Base-by-base conservation (phyloP, 1,140 invertebrate species). In the Gryon sp. region DNA sequence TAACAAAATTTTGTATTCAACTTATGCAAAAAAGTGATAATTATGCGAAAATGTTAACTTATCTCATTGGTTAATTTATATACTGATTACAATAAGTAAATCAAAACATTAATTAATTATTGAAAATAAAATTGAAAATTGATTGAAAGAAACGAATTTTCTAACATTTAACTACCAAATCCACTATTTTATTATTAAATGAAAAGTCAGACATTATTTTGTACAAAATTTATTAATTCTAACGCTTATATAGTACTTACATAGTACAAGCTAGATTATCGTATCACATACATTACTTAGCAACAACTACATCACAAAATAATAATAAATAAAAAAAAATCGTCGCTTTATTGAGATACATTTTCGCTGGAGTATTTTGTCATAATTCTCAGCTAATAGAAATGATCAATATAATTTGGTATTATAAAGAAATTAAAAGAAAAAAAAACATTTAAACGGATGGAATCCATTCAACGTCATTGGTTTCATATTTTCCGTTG, bases 391-490 rank as follows among this genome's bases (percentile, higher is more conserved):
- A 19, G 3, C 2, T 50, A 12, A 16, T 8, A 30, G 8, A 12
- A 8, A 15, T 34, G 32, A 34, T 28, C 9, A 32, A 34, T 6
- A n/a, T n/a, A n/a, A n/a, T n/a, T n/a, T n/a, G n/a, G n/a, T n/a
- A n/a, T n/a, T n/a, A 11, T 22, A 11, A 36, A 32, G 7, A 22
- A n/a, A 11, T 1, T 28, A 14, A 26, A 12, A 28, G 12, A 6
- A 50, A 11, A 50, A 8, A 3, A 52, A n/a, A 11, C 11, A 7
- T 30, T 46, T 65, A 66, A 16, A 50, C 75, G 68, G 81, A 87
- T 4, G 84, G 86, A 11, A 89, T 87, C 87, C 86, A 89, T 77
- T 88, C 87, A 8, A 89, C 86, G 14, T 88, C 88, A 72, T 88
- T 89, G 5, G 80, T 84, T 50, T 88, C 86, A 5, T 63, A 83